Base-by-base conservation (phyloP, 2,797 vertebrate genomes). In the Clarias pachynema region DNA sequence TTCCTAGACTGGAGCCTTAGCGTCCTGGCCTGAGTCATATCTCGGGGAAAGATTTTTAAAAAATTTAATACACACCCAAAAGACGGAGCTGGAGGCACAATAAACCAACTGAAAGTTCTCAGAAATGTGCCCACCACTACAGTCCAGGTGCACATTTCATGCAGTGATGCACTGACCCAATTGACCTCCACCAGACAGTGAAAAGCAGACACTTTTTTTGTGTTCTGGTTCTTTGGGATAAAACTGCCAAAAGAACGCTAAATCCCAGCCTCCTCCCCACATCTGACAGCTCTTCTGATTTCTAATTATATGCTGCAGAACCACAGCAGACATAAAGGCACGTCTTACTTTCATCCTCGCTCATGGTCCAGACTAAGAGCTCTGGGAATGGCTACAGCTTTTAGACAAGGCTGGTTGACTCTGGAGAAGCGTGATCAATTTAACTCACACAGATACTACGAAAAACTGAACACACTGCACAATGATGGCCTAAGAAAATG, bases 381-480 rank as follows among this genome's bases (percentile, higher is more conserved):
- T 84, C 81, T 18, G 73, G 87, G 86, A 90, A 91, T 74, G 85
- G 79, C 73, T 86, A 88, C 72, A 86, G 44, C 78, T 75, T 84
- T 57, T 65, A 88, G 80, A 85, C 72, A 12, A 83, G 65, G 60
- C 68, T 89, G 44, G 31, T 63, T 85, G 34, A 9, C 12, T 22
- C 29, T 69, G 29, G 49, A 68, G 29, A 81, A 20, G 40, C 3
- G 72, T 34, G 20, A 66, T 70, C 34, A 60, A 65, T 63, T 49
- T 34, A 29, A 49, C n/a, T 49, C n/a, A 44, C 15, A 10, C n/a
- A 44, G 26, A 77, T 77, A 56, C 56, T 75, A 31, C 26, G 31
- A 57, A 12, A 77, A 60, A 77, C 4, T 34, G 56, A 57, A 22
- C 8, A 63, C 40, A 79, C 6, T 3, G 62, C 34, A 44, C 24